These are phyloP conservation scores for Propithecus perrieri DNA, from an alignment of 2,797 vertebrate species.

Conservation along the genomic window DNA sequence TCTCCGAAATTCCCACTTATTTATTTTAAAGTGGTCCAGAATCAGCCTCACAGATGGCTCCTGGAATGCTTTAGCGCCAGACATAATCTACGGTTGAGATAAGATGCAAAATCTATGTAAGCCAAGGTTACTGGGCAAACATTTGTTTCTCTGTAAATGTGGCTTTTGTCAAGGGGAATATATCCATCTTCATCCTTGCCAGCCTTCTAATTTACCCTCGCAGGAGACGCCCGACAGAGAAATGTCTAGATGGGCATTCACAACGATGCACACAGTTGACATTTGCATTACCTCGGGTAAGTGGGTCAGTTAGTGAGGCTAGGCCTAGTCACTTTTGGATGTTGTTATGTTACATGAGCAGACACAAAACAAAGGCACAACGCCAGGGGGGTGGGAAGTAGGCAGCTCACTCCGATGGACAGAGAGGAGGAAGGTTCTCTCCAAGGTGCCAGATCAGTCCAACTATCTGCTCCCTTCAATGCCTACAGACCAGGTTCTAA, in stretches of 20 bases:
- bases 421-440: neutral
- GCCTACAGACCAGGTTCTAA: neutral
- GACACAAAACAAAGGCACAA: neutral
- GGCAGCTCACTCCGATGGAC: neutral
- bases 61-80: neutral
- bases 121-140: neutral
- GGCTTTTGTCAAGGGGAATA: neutral
- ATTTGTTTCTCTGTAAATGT: neutral
- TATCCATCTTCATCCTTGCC: neutral
- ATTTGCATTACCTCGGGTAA: neutral
- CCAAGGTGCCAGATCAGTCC: neutral
- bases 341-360: neutral
- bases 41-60: slow-evolving; percentile 47
- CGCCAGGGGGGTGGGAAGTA: neutral
- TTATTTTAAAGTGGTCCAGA: slow-evolving; percentile 41
- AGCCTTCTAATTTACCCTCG: neutral
- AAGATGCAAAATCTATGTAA: slow-evolving; percentile 36
- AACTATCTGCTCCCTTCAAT: neutral
- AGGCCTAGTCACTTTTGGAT: neutral
- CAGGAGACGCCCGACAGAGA: neutral
- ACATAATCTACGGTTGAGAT: slow-evolving; percentile 9
- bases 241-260: neutral
- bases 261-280: too few relatives aligned
- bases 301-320: neutral
- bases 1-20: slow-evolving; percentile 45